phyloP scores from a whole-genome alignment of 1,140 invertebrate species.

The Pseudomyrmex sp. region DNA sequence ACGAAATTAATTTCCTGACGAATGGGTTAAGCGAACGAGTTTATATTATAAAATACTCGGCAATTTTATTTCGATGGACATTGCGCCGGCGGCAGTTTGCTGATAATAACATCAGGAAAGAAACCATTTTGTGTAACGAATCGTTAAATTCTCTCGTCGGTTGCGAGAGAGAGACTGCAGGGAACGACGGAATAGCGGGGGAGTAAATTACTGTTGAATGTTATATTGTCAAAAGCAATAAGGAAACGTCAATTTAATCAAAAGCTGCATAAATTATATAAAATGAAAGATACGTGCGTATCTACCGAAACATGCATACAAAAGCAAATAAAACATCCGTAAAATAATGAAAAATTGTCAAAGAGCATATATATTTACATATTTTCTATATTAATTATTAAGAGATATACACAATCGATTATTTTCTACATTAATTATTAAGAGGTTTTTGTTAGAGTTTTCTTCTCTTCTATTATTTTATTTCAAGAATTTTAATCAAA shows the following conservation, averaged over 20 bases:
- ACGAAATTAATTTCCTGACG: constrained; percentile 54
- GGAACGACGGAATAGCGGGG: not conserved
- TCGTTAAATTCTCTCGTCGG: constrained; percentile 52
- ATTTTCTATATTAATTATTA: not conserved
- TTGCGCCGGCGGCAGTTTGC: constrained; percentile 28
- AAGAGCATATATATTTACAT: not conserved
- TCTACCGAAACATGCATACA: not conserved
- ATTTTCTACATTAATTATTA: not conserved
- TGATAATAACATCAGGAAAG: constrained; percentile 55
- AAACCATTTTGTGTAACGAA: constrained; percentile 57
- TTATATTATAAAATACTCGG: constrained; percentile 52
- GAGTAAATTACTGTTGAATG: constrained; percentile 40
- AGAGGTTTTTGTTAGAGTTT: not conserved
- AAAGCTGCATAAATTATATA: constrained; percentile 12
- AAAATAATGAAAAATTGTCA: not conserved
- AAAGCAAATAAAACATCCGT: not conserved
- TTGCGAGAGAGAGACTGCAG: constrained; percentile 21
- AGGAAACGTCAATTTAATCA: constrained; percentile 29
- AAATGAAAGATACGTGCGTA: not conserved
- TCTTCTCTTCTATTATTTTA: not conserved
- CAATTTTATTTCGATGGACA: constrained; percentile 56
- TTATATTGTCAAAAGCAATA: constrained; percentile 23
- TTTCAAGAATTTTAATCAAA: not conserved
- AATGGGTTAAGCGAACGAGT: constrained; percentile 55
- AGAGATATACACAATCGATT: too few relatives aligned